These are phyloP conservation scores for Excalfactoria chinensis DNA, from an alignment of 2,113 vertebrate species.

Conservation along the genomic window DNA sequence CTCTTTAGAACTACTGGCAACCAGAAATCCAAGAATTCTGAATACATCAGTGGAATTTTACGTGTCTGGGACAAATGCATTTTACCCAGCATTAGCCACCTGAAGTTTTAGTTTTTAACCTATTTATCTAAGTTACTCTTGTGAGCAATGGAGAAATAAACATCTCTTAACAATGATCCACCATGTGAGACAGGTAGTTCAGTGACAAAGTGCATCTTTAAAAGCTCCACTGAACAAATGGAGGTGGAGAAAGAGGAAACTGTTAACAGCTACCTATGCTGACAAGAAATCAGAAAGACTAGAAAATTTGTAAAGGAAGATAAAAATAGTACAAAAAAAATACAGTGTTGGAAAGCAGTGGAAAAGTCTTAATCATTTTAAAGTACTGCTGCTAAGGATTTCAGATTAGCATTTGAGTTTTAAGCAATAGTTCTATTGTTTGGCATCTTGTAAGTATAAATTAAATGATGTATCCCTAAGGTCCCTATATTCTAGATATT, in stretches of 20 bases:
- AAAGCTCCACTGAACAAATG: not conserved
- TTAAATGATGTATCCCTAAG: slow-evolving; percentile 12
- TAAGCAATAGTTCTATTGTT: not conserved
- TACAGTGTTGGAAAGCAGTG: not conserved
- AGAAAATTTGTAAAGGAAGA: not conserved
- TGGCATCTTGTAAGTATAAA: not conserved
- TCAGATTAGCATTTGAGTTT: not conserved
- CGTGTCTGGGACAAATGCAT: not conserved
- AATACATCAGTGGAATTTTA: not conserved
- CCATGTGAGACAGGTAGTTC: not conserved
- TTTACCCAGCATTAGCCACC: not conserved
- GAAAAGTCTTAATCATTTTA: not conserved
- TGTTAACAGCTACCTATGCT: not conserved
- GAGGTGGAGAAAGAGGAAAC: not conserved
- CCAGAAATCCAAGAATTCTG: not conserved
- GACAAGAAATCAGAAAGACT: not conserved
- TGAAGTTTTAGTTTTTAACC: not conserved
- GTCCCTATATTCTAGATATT: not conserved
- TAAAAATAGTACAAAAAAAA: not conserved
- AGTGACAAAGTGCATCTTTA: not conserved
- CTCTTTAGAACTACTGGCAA: not conserved
- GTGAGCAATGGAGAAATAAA: not conserved
- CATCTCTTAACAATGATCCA: not conserved
- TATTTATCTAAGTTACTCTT: not conserved
- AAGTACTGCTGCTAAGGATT: slow-evolving; percentile 7